These are phyloP conservation scores for Poliocrania exsul DNA, from an alignment of 2,797 vertebrate genomes.

Conservation along the genomic window DNA sequence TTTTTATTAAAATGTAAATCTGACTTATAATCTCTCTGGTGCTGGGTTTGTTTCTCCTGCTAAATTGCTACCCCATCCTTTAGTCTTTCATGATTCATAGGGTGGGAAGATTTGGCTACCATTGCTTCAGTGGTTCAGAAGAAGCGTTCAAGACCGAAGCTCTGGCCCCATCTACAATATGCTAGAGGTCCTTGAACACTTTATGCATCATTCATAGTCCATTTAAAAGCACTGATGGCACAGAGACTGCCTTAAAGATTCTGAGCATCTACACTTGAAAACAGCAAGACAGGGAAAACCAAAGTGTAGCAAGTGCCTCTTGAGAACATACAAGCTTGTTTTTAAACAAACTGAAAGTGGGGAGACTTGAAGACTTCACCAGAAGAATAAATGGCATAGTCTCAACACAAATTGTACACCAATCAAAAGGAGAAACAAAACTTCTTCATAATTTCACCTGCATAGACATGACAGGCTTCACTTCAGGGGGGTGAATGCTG, in stretches of 20 bases:
- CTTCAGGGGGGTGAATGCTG: background rate
- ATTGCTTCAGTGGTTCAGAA: background rate
- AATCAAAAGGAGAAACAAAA: background rate
- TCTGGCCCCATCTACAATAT: background rate
- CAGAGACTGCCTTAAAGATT: background rate
- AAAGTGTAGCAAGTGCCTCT: background rate
- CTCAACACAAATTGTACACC: background rate
- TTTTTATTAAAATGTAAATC: too few species aligned
- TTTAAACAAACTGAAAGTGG: background rate
- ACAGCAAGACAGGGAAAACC: background rate
- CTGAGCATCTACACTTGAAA: background rate
- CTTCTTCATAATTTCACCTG: background rate
- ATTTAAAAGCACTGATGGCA: background rate
- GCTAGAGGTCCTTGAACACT: background rate
- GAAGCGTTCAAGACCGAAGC: background rate
- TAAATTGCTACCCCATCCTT: background rate
- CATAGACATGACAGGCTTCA: background rate
- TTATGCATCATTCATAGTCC: background rate
- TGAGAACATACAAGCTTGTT: background rate
- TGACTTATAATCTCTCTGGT: too few species aligned
- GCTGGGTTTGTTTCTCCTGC: too few species aligned
- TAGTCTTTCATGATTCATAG: background rate
- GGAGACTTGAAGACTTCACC: background rate
- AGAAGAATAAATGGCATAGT: background rate
- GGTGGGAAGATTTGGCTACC: background rate